Evolutionary conservation across 2,113 vertebrate genomes (phyloP).

Genomic region (Rhabdornis inornatus): DNA sequence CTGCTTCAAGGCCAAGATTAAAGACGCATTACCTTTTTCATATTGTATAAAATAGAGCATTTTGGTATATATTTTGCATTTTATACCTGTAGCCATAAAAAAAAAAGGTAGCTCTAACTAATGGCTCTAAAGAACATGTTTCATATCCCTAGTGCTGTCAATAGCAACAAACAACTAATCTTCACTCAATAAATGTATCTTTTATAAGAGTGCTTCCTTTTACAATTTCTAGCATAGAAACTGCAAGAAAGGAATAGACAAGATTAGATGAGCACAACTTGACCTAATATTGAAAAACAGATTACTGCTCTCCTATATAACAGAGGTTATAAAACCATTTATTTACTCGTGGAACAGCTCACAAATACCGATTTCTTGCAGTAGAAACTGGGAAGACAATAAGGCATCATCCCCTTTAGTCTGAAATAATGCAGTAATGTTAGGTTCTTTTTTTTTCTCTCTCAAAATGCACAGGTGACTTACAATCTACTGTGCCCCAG

Average conservation of each 20-base stretch:
- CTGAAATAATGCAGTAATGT: background rate
- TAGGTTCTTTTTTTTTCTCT: background rate
- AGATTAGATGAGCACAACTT: slow-evolving; percentile 43
- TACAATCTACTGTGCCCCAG: slow-evolving; percentile 9
- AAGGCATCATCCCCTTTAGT: background rate
- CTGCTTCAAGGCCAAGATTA: slow-evolving; percentile 1
- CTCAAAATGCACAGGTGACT: slow-evolving; percentile 34
- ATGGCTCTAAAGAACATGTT: slow-evolving; percentile 22
- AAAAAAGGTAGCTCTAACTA: background rate
- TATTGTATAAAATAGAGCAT: background rate
- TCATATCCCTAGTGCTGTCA: background rate
- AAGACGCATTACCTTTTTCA: background rate
- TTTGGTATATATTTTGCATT: background rate
- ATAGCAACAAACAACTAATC: slow-evolving; percentile 28
- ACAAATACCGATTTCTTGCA: slow-evolving; percentile 5
- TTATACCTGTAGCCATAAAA: background rate
- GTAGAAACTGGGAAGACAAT: slow-evolving; percentile 14
- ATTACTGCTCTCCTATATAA: slow-evolving; percentile 26
- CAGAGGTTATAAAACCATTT: slow-evolving; percentile 27
- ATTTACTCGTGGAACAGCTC: slow-evolving; percentile 12
- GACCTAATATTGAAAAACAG: slow-evolving; percentile 51
- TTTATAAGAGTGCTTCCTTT: slow-evolving; percentile 2
- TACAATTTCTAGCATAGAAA: slow-evolving; percentile 14
- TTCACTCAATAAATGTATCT: slow-evolving; percentile 12
- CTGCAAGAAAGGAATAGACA: background rate